Evolutionary conservation across 2,888 invertebrate genomes (phyloP), one percentile per base, ranked within the genome.

Genomic region (Ormyrus nitidulus): DNA sequence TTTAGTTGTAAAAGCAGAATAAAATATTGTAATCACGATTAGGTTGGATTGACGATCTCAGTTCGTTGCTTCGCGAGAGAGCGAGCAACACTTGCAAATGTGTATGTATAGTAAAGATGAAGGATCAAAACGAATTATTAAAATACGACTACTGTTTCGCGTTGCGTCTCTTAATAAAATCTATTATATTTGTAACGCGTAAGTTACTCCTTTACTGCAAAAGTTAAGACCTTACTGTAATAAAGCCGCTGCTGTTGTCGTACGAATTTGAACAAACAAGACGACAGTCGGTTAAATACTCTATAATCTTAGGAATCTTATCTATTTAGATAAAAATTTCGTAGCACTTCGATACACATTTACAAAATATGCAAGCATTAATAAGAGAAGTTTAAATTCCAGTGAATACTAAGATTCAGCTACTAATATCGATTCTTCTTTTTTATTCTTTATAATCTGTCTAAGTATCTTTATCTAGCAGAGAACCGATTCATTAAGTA

Each of bases 271-370:
- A 77, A 68, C 5, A 70, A 77, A 72, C 56, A 75, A 74, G 64
- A 56, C 69, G 49, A 69, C 62, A 74, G 19, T 19, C 54, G 61
- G 54, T 56, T 34, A 59, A 75, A 65, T 80, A 80, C 46, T 66
- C 74, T 80, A 72, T 82, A 81, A 81, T 82, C 79, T 82, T 82
- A 82, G 82, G 51, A 75, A 64, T 69, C 70, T 64, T 72, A 82
- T 66, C 68, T 75, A 80, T 82, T 78, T 77, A 80, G 78, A 80
- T 72, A 80, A 78, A 79, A 58, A 77, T 78, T 79, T 79, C 73
- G 72, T 74, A 81, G 78, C 79, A 81, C 80, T 77, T 79, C 79
- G 76, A 81, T 79, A 79, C 76, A 71, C 73, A 66, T 71, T 79
- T 77, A 82, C 70, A 68, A 78, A 34, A 65, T 80, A 76, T 68